A percentile compares a stretch with the other conserved stretches of the same genome.
Evolutionary conservation across 2,797 vertebrate species (phyloP).

Genomic region (Antrozous pallidus): DNA sequence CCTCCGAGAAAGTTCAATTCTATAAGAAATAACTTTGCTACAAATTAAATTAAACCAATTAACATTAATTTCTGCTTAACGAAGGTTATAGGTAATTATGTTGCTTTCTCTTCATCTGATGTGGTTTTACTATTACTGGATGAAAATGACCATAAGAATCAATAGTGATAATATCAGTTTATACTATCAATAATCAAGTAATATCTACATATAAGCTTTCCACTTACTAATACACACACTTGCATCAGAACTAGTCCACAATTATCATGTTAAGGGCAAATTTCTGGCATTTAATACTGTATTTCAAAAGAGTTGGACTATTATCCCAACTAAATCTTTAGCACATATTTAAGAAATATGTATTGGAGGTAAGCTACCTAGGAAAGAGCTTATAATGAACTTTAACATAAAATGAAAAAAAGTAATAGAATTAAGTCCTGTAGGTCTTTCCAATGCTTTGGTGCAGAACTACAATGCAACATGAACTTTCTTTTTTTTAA

Average conservation of each 20-base stretch:
- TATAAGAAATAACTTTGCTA: slow-evolving; percentile 83
- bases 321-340: neutral
- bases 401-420: slow-evolving; percentile 26
- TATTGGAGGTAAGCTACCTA: neutral
- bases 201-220: neutral
- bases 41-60: slow-evolving; percentile 65
- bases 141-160: slow-evolving; percentile 22
- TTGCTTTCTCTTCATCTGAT: slow-evolving; percentile 12
- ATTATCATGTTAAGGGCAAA: neutral
- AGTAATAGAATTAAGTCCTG: neutral
- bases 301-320: neutral
- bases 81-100: neutral
- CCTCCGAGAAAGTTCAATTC: slow-evolving; percentile 82
- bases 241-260: neutral
- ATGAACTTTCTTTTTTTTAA: slow-evolving; percentile 52
- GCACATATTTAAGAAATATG: slow-evolving; percentile 10
- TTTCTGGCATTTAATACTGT: neutral
- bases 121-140: slow-evolving; percentile 3
- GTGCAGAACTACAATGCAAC: neutral
- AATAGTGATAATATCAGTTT: slow-evolving; percentile 23
- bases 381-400: neutral
- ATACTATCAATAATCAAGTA: neutral
- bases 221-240: neutral
- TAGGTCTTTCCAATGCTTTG: neutral
- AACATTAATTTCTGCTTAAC: slow-evolving; percentile 27